Conservation (phyloP, 2,888 invertebrate species). For the Hirtodrosophila alboralis region DNA sequence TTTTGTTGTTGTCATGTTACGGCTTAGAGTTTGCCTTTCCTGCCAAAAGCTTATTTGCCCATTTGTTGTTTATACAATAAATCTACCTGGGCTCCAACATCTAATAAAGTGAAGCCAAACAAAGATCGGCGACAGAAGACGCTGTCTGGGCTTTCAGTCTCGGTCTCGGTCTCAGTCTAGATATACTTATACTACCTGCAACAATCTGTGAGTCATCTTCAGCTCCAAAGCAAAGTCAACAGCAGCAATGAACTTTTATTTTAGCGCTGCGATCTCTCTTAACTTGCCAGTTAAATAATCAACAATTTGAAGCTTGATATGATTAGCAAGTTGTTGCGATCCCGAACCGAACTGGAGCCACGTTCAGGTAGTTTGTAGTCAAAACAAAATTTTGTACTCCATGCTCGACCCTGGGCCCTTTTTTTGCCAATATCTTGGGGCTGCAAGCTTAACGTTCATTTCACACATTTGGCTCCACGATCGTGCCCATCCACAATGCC, state of each 20-base stretch:
- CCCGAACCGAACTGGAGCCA: conserved; percentile 20
- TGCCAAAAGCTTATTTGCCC: conserved; percentile 61
- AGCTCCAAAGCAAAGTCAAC: conserved; percentile 23
- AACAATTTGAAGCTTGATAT: conserved; percentile 71
- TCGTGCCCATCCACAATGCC: conserved; percentile 47
- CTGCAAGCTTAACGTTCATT: conserved; percentile 35
- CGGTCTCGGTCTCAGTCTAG: conserved; percentile 6
- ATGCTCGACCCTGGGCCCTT: conserved; percentile 60
- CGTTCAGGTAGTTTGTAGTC: conserved; percentile 55
- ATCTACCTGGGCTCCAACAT: conserved; percentile 67
- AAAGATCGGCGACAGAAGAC: conserved; percentile 31
- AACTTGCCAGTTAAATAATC: conserved; percentile 52
- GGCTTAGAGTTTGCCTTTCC: conserved; percentile 43
- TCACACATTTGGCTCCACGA: conserved; percentile 42
- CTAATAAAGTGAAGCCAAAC: conserved; percentile 60
- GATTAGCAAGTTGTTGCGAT: conserved; percentile 68
- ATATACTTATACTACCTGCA: conserved; percentile 42
- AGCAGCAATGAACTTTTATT: conserved; percentile 27
- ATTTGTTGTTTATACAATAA: conserved; percentile 70
- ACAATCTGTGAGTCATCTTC: conserved; percentile 53
- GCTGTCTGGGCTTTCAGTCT: background rate
- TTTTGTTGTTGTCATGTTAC: conserved; percentile 8
- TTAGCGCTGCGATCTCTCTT: conserved; percentile 19
- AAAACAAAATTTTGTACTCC: conserved; percentile 36
- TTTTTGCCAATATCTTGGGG: conserved; percentile 34